A percentile compares a stretch with the other conserved stretches of the same genome.
These are phyloP conservation scores for Cosmia trapezina DNA, from an alignment of 2,888 invertebrate species.

Conservation along the genomic window DNA sequence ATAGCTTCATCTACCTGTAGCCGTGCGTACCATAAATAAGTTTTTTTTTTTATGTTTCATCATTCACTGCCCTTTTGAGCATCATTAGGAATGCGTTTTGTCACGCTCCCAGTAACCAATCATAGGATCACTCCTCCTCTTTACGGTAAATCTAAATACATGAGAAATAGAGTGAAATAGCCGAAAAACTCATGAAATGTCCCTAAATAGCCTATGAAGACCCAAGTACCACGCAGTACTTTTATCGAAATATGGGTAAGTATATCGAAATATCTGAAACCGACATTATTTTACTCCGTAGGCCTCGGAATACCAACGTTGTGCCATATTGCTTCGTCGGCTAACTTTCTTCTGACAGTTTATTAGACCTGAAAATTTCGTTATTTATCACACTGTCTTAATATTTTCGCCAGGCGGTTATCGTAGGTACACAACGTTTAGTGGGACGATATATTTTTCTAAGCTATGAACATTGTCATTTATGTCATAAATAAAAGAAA, in stretches of 20 bases:
- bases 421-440: conserved; percentile 31
- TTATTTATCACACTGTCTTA: conserved; percentile 52
- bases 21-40: too few species aligned
- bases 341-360: conserved; percentile 47
- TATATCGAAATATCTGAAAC: conserved; percentile 9
- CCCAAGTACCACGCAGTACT: neutral
- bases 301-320: conserved; percentile 7
- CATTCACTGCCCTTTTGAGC: too few species aligned
- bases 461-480: conserved; percentile 50
- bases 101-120: too few species aligned
- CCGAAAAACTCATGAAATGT: neutral
- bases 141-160: too few species aligned
- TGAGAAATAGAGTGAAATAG: neutral
- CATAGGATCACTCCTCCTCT: too few species aligned
- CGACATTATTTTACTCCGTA: conserved; percentile 13
- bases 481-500: conserved; percentile 47
- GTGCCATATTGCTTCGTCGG: conserved; percentile 39
- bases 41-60: too few species aligned
- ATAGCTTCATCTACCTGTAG: too few species aligned
- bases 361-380: conserved; percentile 56
- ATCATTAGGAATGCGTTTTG: too few species aligned
- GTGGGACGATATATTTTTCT: conserved; percentile 52
- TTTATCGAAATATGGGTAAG: neutral
- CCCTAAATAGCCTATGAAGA: neutral
- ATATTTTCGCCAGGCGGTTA: conserved; percentile 49